Percentiles rank a stretch among this genome's conserved stretches.
Evolutionary conservation across 2,113 vertebrate genomes (phyloP).

Genomic region (Callospermophilus lateralis): DNA sequence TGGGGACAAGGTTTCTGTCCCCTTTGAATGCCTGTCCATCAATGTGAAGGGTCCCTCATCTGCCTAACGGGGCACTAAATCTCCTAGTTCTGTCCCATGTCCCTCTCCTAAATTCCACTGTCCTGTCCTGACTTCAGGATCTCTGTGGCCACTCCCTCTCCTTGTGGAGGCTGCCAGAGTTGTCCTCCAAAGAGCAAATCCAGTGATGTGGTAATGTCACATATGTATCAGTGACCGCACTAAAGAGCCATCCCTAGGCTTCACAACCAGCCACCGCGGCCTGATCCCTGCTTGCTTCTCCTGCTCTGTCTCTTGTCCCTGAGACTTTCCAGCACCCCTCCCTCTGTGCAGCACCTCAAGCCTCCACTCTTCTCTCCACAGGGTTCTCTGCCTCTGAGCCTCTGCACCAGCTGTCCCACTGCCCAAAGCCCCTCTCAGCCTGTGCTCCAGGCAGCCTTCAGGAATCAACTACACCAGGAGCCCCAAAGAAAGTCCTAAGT

Average conservation of each 20-base stretch:
- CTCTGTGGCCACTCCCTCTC: background rate
- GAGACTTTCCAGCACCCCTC: background rate
- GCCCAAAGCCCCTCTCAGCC: background rate
- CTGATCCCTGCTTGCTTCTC: background rate
- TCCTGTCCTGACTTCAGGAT: background rate
- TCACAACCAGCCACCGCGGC: rapidly evolving
- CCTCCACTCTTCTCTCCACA: background rate
- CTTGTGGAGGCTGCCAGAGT: background rate
- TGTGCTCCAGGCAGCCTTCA: background rate
- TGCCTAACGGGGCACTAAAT: background rate
- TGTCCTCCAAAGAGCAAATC: background rate
- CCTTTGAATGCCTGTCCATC: background rate
- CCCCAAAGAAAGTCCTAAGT: background rate
- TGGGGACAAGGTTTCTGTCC: background rate
- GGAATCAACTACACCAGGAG: background rate
- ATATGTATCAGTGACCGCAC: background rate
- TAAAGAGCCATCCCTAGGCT: background rate
- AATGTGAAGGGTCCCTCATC: background rate
- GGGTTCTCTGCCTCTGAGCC: background rate
- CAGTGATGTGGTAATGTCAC: background rate
- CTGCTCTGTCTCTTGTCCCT: background rate
- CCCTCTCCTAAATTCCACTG: background rate
- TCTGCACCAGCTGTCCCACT: background rate
- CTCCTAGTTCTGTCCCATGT: background rate
- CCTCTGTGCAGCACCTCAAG: background rate